These are phyloP conservation scores for Silurus asotus DNA, from an alignment of 2,113 vertebrate species.

Conservation along the genomic window DNA sequence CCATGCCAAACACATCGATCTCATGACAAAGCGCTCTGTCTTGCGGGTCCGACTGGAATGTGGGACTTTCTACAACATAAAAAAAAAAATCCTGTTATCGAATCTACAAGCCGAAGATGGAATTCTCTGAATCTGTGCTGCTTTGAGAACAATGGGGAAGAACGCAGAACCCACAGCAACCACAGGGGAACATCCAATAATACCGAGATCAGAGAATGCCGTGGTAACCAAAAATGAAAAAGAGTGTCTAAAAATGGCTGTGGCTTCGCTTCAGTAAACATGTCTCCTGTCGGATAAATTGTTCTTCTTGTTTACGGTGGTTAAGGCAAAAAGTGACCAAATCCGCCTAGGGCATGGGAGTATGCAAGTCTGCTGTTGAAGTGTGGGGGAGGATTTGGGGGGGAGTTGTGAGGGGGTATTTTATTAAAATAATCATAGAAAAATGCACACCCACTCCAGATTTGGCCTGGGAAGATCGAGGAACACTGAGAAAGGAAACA, in stretches of 20 bases:
- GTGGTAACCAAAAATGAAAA: conserved; percentile 68
- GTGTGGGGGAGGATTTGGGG: neutral
- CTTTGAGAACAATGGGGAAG: conserved; percentile 66
- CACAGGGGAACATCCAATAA: conserved; percentile 60
- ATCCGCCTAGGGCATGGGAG: conserved; percentile 59
- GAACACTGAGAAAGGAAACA: neutral
- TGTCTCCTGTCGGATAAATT: conserved; percentile 71
- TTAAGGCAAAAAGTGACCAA: conserved; percentile 61
- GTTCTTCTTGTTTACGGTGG: conserved; percentile 76
- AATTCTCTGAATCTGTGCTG: conserved; percentile 50
- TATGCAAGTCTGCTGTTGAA: conserved; percentile 56
- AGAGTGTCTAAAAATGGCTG: conserved; percentile 71
- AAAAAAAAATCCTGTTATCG: conserved; percentile 67
- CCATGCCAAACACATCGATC: conserved; percentile 67
- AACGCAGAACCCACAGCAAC: conserved; percentile 54
- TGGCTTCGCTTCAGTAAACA: conserved; percentile 73
- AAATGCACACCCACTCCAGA: conserved; percentile 62
- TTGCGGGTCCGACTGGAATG: conserved; percentile 66
- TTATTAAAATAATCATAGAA: conserved; percentile 53
- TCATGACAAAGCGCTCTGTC: conserved; percentile 63
- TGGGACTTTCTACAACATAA: conserved; percentile 56
- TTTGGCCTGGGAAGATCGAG: conserved; percentile 54
- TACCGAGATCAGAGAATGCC: conserved; percentile 67
- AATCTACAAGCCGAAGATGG: conserved; percentile 44
- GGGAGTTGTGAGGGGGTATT: conserved; percentile 1